Conservation (phyloP, 2,888 invertebrate species). For the Dysmachus trigonus region DNA sequence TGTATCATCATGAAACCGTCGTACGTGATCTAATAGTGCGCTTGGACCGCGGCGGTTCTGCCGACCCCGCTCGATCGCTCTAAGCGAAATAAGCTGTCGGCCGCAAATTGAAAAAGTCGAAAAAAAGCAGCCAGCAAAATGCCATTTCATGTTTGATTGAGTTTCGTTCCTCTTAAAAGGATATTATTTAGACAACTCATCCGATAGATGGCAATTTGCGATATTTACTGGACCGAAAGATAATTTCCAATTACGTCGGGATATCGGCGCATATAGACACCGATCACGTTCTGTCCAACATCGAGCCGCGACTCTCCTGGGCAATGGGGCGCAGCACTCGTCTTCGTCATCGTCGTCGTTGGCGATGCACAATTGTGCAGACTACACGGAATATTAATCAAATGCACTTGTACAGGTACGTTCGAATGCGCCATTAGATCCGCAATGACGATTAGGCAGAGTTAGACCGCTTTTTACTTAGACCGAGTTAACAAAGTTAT, state of each 20-base stretch:
- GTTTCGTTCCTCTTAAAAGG: constrained; percentile 43
- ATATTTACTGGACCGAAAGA: constrained; percentile 42
- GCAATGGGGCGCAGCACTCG: neutral
- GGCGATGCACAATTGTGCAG: neutral
- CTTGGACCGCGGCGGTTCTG: neutral
- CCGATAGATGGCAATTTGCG: constrained; percentile 40
- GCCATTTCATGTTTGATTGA: constrained; percentile 44
- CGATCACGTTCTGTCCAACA: neutral
- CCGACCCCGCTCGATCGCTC: neutral
- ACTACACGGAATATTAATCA: neutral
- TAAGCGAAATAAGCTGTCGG: constrained; percentile 9
- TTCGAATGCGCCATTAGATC: neutral
- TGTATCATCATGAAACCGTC: constrained; percentile 43
- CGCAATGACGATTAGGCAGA: neutral
- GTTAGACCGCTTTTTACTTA: neutral
- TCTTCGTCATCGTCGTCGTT: neutral
- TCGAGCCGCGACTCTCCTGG: neutral
- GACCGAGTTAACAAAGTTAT: neutral
- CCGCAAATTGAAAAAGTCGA: constrained; percentile 27
- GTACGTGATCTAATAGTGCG: constrained; percentile 42
- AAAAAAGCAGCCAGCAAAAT: constrained; percentile 20
- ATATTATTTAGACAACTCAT: constrained; percentile 42
- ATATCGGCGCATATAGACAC: neutral
- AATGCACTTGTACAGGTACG: neutral
- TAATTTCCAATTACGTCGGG: constrained; percentile 38